These are phyloP conservation scores for Drosophila varians DNA, from an alignment of 1,140 invertebrate genomes.

Conservation along the genomic window DNA sequence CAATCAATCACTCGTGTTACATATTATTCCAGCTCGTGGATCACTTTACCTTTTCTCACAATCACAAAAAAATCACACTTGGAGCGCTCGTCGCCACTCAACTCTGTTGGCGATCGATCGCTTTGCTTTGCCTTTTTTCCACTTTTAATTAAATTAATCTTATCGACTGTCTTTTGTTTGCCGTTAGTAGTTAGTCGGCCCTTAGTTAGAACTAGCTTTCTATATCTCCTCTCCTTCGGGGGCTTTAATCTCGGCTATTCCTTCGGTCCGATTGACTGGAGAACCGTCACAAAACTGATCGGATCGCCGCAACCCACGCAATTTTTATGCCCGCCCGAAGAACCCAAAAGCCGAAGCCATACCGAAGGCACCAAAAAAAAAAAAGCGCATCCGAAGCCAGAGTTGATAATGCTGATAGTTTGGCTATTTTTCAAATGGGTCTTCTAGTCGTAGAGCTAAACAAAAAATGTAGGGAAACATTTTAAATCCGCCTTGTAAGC, in stretches of 20 bases:
- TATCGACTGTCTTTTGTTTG: slow-evolving; percentile 45
- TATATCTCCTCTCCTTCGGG: not conserved
- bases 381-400: slow-evolving; percentile 24
- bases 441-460: not conserved
- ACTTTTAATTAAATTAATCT: slow-evolving; percentile 52
- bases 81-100: slow-evolving; percentile 4
- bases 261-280: slow-evolving; percentile 9
- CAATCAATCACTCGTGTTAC: not conserved
- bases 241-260: not conserved
- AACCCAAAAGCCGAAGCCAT: slow-evolving; percentile 5
- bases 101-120: slow-evolving; percentile 5
- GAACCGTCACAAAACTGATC: slow-evolving; percentile 47
- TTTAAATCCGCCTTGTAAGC: too few relatives aligned
- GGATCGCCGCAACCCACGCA: slow-evolving; percentile 60
- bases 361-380: not conserved
- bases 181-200: slow-evolving; percentile 24
- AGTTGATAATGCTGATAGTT: slow-evolving; percentile 4
- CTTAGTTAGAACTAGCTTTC: not conserved
- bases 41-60: not conserved
- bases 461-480: not conserved
- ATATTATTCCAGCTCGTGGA: not conserved
- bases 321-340: slow-evolving; percentile 57
- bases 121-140: slow-evolving; percentile 12
- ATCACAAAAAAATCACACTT: slow-evolving; percentile 4
- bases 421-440: not conserved